Evolutionary conservation across 2,797 vertebrate species (phyloP).

Genomic region (Enteromius mattozi): DNA sequence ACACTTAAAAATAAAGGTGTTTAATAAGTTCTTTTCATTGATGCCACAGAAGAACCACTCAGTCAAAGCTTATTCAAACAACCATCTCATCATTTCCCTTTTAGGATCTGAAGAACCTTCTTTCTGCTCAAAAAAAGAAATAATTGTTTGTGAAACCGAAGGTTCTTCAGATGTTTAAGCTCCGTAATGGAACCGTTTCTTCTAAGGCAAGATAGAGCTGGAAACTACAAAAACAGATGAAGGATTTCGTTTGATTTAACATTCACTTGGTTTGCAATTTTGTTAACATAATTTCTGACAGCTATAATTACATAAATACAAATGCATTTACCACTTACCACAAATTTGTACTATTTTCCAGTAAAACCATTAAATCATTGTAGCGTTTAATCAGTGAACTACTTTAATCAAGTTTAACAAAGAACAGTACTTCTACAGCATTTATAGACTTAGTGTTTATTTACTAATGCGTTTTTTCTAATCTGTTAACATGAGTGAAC

Average conservation of each 20-base stretch:
- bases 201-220: not conserved
- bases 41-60: too few species aligned
- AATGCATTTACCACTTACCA: not conserved
- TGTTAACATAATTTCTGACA: not conserved
- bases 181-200: too few species aligned
- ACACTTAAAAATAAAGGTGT: too few species aligned
- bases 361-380: not conserved
- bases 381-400: not conserved
- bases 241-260: not conserved
- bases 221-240: not conserved
- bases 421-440: not conserved
- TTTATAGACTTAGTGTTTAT: not conserved
- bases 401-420: not conserved
- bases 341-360: not conserved
- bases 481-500: not conserved
- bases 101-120: too few species aligned
- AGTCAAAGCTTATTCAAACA: too few species aligned
- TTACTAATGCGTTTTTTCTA: not conserved
- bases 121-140: too few species aligned
- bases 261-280: not conserved
- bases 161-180: too few species aligned
- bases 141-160: too few species aligned
- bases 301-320: not conserved
- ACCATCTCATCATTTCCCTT: too few species aligned
- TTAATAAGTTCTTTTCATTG: too few species aligned